Base-by-base conservation (phyloP, 2,797 vertebrate species). In the Sebastes steindachneri region DNA sequence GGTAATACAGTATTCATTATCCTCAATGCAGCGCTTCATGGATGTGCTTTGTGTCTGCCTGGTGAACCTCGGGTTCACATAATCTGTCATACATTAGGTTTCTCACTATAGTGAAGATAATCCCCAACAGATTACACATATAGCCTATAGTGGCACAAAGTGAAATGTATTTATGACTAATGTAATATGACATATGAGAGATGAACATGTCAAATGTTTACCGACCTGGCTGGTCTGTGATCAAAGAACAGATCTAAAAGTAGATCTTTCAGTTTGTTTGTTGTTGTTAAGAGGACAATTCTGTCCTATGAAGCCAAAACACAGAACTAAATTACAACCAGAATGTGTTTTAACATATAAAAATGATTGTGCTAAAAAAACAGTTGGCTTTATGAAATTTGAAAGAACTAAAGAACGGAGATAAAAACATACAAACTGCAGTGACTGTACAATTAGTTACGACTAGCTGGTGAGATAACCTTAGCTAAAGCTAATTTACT, bases 1-100 rank as follows among this genome's bases (percentile, higher is more conserved):
- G 86, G 88, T 89, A 83, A 89, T 91, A 71, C 74, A 88, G 64
- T 86, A 93, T 92, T 90, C 82, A 91, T 89, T 8, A 73, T 26
- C 53, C 26, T 65, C 73, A 31, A 7, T 11, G 73, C 69, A 71
- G 66, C 4, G 29, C 72, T 68, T 3, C 60, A 25, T 70, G 29
- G 71, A 73, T 69, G 69, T 7, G 58, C 70, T 86, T 73, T 76
- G 82, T 82, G 77, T 81, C 69, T 82, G 76, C 29, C 51, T n/a
- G n/a, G 1, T 66, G 79, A 85, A 82, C 67, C 71, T 37, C 7
- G 4, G 7, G 65, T 82, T 76, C 81, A 85, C 77, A 71, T 23
- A 54, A 60, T 78, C 65, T 53, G 63, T 84, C 73, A 77, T 23
- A 54, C 53, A 9, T 74, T 58, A 29, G 48, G 48, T 9, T 29